Conservation (phyloP, 1,140 invertebrate genomes). For the Musca domestica region DNA sequence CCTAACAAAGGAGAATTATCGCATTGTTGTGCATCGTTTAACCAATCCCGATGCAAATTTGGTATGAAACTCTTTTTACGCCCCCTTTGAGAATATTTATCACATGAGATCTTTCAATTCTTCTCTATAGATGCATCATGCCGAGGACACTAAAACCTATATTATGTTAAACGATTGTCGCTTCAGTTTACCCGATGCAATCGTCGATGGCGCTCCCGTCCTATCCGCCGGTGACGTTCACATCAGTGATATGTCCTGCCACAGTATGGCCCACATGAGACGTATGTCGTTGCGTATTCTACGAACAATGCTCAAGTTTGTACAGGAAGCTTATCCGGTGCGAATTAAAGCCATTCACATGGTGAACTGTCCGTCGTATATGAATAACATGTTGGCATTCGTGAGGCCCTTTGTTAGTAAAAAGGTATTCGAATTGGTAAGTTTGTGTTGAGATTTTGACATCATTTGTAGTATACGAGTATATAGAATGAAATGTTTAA, state of each 20-base stretch:
- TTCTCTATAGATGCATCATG: slow-evolving; percentile 60
- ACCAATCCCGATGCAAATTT: slow-evolving; percentile 60
- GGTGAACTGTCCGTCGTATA: slow-evolving; percentile 63
- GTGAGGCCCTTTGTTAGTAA: slow-evolving; percentile 66
- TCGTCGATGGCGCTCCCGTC: slow-evolving; percentile 32
- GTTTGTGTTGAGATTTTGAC: no score
- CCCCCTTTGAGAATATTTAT: no score
- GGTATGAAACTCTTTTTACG: slow-evolving; percentile 27
- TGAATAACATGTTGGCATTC: slow-evolving; percentile 62
- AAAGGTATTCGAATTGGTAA: slow-evolving; percentile 57
- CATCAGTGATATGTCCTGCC: slow-evolving; percentile 66
- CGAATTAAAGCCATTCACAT: slow-evolving; percentile 73
- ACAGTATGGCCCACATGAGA: slow-evolving; percentile 62
- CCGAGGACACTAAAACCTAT: slow-evolving; percentile 65
- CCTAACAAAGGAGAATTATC: slow-evolving; percentile 59
- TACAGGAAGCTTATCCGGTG: slow-evolving; percentile 71
- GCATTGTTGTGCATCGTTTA: slow-evolving; percentile 62
- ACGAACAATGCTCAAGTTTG: slow-evolving; percentile 43
- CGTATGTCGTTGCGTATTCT: slow-evolving; percentile 63
- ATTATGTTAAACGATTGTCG: slow-evolving; percentile 67
- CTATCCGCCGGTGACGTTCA: slow-evolving; percentile 62
- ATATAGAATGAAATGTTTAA: no score
- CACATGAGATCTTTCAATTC: neutral
- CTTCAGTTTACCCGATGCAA: slow-evolving; percentile 56
- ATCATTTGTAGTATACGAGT: no score